Evolutionary conservation across 2,888 invertebrate species (phyloP).

Genomic region (Leistus spinibarbis): DNA sequence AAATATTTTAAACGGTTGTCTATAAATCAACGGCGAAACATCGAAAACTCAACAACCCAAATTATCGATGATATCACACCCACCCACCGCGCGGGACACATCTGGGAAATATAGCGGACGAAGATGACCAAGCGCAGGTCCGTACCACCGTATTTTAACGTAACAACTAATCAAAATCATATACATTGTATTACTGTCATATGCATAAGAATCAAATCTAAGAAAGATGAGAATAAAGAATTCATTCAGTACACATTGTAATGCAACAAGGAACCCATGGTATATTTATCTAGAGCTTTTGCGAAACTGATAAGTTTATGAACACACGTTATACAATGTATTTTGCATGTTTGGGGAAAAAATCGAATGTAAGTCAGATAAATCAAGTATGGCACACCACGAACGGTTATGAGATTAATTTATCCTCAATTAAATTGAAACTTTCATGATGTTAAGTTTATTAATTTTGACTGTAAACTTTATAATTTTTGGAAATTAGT

Average conservation of each 20-base stretch:
- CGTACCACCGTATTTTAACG: neutral
- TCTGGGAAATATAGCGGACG: constrained; percentile 26
- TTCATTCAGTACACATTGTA: neutral
- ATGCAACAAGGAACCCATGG: neutral
- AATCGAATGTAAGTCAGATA: too few relatives aligned
- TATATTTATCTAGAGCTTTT: neutral
- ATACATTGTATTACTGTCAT: neutral
- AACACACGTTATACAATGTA: too few relatives aligned
- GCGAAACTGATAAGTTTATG: too few relatives aligned
- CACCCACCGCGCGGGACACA: constrained; percentile 34
- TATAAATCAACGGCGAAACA: constrained; percentile 35
- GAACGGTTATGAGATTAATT: too few relatives aligned
- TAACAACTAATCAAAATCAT: neutral
- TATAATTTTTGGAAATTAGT: too few relatives aligned
- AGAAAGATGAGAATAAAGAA: too few relatives aligned
- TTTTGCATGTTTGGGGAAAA: too few relatives aligned
- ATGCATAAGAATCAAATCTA: too few relatives aligned
- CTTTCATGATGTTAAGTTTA: too few relatives aligned
- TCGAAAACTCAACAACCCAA: constrained; percentile 32
- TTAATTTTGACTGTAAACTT: too few relatives aligned
- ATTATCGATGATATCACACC: constrained; percentile 39
- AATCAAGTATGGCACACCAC: too few relatives aligned
- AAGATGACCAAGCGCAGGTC: constrained; percentile 6
- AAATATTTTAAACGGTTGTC: constrained; percentile 33
- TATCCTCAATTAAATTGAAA: too few relatives aligned